Base-by-base conservation (phyloP, 2,797 vertebrate species). In the Salarias fasciatus region DNA sequence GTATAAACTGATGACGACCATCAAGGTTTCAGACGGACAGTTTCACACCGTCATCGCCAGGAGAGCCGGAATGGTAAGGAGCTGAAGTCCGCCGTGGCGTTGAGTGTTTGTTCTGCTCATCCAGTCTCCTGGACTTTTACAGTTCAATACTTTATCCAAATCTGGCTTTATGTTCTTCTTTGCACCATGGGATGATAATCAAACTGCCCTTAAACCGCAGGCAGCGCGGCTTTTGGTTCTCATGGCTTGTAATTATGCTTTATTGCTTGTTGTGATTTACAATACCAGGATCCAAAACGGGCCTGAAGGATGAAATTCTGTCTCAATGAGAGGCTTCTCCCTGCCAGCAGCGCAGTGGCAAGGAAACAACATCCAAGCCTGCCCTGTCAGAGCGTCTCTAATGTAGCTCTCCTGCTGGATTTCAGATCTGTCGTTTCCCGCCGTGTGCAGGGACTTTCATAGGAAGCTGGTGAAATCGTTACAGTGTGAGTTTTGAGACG, bases 1-100 rank as follows among this genome's bases (percentile, higher is more conserved):
- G 0, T 96, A 95, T 61, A 97, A 94, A 81, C 92, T 99, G 48
- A 96, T 93, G 86, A 97, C 97, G 9, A 88, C 92, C 80, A 96
- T 98, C 77, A 94, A 88, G 74, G 96, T 99, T 58, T 96, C 98
- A 0, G 97, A 99, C 4, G 98, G 98, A 14, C 93, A 95, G 10
- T 99, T 99, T 83, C 98, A 99, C 88, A 99, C 97, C 0, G 95
- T 95, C 74, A 97, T 98, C 45, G 98, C 96, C 52, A 93, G 97
- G 83, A 94, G 98, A 80, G 96, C 97, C 28, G 98, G 97, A 45
- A 97, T 96, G 96, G 98, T 99, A 89, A 95, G 94, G n/a, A n/a
- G n/a, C n/a, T n/a, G n/a, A n/a, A n/a, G n/a, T n/a, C n/a, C n/a
- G n/a, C n/a, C n/a, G n/a, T n/a, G n/a, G n/a, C n/a, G n/a, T n/a